Percentiles rank a stretch among this genome's conserved stretches.
phyloP scores from a whole-genome alignment of 92 coral and sea anemone species.

The Montipora capitata region DNA sequence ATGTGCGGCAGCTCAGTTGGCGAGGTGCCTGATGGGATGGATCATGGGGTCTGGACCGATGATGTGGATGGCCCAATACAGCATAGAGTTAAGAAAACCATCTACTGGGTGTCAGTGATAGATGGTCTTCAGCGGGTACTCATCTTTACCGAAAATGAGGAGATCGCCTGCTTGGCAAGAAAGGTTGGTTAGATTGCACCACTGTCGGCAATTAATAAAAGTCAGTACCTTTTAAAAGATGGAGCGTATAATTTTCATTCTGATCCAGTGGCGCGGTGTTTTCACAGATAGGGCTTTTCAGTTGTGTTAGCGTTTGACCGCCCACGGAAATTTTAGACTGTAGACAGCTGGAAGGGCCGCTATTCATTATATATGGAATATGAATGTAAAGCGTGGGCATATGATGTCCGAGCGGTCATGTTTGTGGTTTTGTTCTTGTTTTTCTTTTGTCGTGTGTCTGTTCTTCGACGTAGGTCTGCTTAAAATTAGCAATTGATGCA shows the following conservation, averaged over 20 bases:
- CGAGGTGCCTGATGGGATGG: slow-evolving; percentile 43
- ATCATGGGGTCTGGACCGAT: slow-evolving; percentile 59
- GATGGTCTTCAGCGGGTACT: slow-evolving; percentile 93
- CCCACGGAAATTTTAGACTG: no score
- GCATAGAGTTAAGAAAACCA: slow-evolving; percentile 70
- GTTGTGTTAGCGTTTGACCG: no score
- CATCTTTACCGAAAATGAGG: slow-evolving; percentile 82
- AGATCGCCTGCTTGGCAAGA: slow-evolving; percentile 77
- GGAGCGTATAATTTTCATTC: no score
- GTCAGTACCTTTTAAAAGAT: no score
- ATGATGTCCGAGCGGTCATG: no score
- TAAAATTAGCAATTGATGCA: neutral
- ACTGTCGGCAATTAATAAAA: no score
- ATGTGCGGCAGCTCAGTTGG: slow-evolving; percentile 47
- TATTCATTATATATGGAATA: no score
- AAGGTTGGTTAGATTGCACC: slow-evolving; percentile 22
- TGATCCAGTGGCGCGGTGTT: no score
- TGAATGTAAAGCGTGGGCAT: no score
- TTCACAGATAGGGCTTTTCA: no score
- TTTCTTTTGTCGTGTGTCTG: neutral
- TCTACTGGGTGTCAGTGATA: slow-evolving; percentile 90
- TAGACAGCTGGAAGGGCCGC: no score
- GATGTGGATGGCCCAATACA: slow-evolving; percentile 70
- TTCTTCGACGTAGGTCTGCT: neutral
- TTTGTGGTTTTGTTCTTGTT: no score